Conservation (phyloP, 2,888 invertebrate genomes). For the Volucella inflata region DNA sequence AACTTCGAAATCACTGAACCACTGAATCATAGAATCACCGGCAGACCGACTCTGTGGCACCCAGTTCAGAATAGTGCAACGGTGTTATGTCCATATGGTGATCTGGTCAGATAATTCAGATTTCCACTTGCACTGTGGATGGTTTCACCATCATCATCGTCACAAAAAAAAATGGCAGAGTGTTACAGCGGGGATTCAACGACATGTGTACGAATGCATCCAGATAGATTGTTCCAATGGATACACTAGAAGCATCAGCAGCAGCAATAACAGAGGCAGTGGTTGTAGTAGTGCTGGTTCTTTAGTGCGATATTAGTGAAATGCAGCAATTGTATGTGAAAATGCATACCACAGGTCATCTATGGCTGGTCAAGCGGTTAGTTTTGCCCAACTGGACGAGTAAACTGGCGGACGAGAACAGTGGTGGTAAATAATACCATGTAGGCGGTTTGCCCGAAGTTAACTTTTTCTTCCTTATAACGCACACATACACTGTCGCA, state of each 20-base stretch:
- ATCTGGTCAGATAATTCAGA: slow-evolving; percentile 76
- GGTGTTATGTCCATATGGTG: slow-evolving; percentile 74
- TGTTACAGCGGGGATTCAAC: slow-evolving; percentile 2
- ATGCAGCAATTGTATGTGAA: slow-evolving; percentile 49
- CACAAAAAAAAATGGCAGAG: slow-evolving; percentile 25
- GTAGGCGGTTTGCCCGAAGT: not conserved
- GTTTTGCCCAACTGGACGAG: not conserved
- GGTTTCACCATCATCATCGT: slow-evolving; percentile 59
- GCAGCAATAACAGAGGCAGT: slow-evolving; percentile 10
- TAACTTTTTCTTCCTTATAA: slow-evolving; percentile 6
- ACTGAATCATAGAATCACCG: too few species aligned
- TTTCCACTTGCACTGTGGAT: slow-evolving; percentile 70
- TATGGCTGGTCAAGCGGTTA: not conserved
- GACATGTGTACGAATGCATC: slow-evolving; percentile 25
- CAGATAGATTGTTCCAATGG: slow-evolving; percentile 17
- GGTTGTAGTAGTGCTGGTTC: slow-evolving; percentile 37
- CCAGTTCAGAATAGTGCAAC: slow-evolving; percentile 36
- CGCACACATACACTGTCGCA: not conserved
- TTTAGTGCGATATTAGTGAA: slow-evolving; percentile 62
- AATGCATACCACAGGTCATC: slow-evolving; percentile 42
- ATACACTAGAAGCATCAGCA: not conserved
- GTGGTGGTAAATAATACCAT: slow-evolving; percentile 25
- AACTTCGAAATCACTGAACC: not conserved
- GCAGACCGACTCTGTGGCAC: slow-evolving; percentile 16
- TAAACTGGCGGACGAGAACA: not conserved